Base-by-base conservation (phyloP, 2,797 vertebrate species). In the Euphonia xanthogaster region DNA sequence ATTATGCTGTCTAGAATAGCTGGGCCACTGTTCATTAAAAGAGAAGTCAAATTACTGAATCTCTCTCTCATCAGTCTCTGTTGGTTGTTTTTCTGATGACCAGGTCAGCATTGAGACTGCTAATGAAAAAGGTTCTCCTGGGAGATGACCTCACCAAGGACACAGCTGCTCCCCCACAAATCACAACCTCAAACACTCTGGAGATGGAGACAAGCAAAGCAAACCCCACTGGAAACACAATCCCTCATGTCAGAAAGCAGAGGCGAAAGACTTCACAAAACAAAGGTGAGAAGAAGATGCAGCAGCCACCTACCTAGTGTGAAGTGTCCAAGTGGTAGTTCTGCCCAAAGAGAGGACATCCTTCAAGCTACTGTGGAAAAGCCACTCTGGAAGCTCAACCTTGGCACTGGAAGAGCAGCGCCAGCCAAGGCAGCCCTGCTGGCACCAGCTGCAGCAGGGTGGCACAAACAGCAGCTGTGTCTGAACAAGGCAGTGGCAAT, bases 401-500 rank as follows among this genome's bases (percentile, higher is more conserved):
- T 11, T 5, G 7, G 54, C 54, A 19, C n/a, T 15, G 20, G 24
- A n/a, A 77, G 35, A 40, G 63, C 20, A 48, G 33, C 14, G 51
- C 48, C 54, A 71, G 54, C n/a, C 68, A 44, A 27, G 48, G 72
- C 61, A 80, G 31, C 4, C 37, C 9, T 30, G 61, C 2, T 77
- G 1, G 5, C 15, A 42, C 13, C 42, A 35, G 58, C 14, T 0
- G 1, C 42, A 67, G 60, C 48, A 48, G 19, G 22, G 31, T 9
- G n/a, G 61, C 47, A 40, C 60, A 65, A 57, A 1, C 9, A 27
- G 5, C 57, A 68, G 54, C 68, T 12, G 14, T 2, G 6, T 54
- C 39, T 0, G 0, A 63, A 22, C 14, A 37, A 12, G 10, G 14
- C 23, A 8, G 40, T 6, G 11, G 35, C 0, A 3, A 74, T 16